These are phyloP conservation scores for Daphoenositta chrysoptera DNA, from an alignment of 2,113 vertebrate species.

Conservation along the genomic window DNA sequence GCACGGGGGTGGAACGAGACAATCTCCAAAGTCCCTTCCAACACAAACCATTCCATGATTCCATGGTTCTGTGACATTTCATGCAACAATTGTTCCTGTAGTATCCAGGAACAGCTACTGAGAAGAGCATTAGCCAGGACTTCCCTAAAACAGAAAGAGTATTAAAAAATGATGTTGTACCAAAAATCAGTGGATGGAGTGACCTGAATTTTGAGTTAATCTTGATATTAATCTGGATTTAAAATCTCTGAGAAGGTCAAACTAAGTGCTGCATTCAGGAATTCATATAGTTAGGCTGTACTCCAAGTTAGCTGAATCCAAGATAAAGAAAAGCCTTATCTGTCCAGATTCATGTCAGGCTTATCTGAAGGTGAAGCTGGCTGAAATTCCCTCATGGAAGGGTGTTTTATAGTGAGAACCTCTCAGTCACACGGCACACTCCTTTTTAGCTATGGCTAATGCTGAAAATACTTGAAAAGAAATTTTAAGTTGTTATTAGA, in stretches of 20 bases:
- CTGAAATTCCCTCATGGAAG: too few relatives aligned
- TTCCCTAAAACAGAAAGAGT: not conserved
- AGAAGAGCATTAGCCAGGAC: not conserved
- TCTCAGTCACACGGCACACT: not conserved
- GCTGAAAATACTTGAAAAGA: not conserved
- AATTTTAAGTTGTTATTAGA: not conserved
- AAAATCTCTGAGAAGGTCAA: not conserved
- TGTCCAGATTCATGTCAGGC: not conserved
- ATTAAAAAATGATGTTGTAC: not conserved
- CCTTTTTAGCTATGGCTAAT: not conserved
- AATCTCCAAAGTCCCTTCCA: not conserved
- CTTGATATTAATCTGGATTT: not conserved
- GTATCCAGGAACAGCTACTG: not conserved
- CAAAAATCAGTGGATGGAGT: not conserved
- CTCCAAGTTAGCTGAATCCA: not conserved
- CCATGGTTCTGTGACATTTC: not conserved
- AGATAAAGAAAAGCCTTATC: not conserved
- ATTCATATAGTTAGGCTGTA: accelerated
- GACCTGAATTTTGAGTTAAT: not conserved
- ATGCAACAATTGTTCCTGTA: not conserved
- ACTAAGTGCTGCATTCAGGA: not conserved
- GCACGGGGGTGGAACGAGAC: accelerated
- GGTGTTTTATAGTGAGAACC: not conserved
- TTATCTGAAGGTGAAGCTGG: not conserved
- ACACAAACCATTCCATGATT: not conserved